Conservation (phyloP, 2,888 invertebrate genomes). For the Eilema griseolum region DNA sequence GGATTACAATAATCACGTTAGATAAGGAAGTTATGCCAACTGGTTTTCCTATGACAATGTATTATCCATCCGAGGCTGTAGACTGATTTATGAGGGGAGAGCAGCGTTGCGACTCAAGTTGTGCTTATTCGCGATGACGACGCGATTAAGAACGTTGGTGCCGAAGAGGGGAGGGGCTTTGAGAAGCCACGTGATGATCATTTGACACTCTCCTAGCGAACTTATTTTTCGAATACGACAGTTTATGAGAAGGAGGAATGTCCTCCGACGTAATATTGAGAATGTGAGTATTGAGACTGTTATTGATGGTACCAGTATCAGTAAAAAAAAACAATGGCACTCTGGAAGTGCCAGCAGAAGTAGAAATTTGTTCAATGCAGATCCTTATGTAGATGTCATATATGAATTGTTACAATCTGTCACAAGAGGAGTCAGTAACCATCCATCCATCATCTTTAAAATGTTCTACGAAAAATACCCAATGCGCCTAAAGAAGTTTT, state of each 20-base stretch:
- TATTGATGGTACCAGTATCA: too few species aligned
- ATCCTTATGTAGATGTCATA: too few species aligned
- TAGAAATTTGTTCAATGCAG: too few species aligned
- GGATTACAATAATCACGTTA: conserved; percentile 36
- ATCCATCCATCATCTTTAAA: too few species aligned
- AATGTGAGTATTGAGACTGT: too few species aligned
- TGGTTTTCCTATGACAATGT: conserved; percentile 69
- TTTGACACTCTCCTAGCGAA: conserved; percentile 64
- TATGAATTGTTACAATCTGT: too few species aligned
- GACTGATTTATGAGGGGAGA: conserved; percentile 82
- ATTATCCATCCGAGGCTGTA: conserved; percentile 79
- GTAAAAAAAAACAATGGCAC: too few species aligned
- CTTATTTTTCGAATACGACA: conserved; percentile 63
- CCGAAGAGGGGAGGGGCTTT: conserved; percentile 36
- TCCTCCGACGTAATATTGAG: neutral
- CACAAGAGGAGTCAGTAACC: too few species aligned
- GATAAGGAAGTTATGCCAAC: conserved; percentile 52
- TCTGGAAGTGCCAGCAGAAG: too few species aligned
- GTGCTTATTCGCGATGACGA: conserved; percentile 79
- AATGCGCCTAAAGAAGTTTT: too few species aligned
- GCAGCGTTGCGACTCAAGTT: conserved; percentile 74
- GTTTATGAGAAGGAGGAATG: conserved; percentile 62
- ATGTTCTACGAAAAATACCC: too few species aligned
- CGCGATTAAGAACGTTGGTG: conserved; percentile 70
- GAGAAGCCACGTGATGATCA: conserved; percentile 60